Conservation (phyloP, 2,888 invertebrate species). For the Papilio elwesi region DNA sequence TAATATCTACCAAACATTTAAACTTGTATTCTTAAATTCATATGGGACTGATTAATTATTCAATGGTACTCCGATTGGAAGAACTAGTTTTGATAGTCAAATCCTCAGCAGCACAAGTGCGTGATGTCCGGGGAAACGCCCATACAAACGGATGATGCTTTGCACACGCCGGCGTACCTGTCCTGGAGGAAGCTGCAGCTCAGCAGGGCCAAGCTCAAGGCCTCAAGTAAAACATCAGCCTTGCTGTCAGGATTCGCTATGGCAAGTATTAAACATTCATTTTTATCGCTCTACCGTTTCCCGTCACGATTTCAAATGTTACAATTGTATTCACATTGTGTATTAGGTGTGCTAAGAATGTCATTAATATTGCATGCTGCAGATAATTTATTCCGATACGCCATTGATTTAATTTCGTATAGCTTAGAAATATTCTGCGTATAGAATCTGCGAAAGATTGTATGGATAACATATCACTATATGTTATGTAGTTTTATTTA, state of each 20-base stretch:
- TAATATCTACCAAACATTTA: too few relatives aligned
- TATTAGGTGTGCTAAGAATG: conserved; percentile 5
- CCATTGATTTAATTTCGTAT: conserved; percentile 17
- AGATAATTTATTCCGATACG: neutral
- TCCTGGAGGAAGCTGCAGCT: conserved; percentile 96
- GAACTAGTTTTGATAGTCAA: neutral
- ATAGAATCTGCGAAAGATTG: neutral
- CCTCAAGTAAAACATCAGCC: conserved; percentile 98
- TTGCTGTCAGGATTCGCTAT: conserved; percentile 98
- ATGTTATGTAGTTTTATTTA: too few relatives aligned
- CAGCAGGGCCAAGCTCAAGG: conserved; percentile 98
- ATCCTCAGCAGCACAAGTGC: conserved; percentile 66
- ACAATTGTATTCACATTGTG: conserved; percentile 11
- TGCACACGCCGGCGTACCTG: conserved; percentile 92
- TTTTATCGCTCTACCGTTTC: conserved; percentile 10
- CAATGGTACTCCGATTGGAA: too few relatives aligned
- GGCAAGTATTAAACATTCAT: conserved; percentile 83
- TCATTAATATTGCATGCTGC: neutral
- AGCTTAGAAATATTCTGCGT: conserved; percentile 1
- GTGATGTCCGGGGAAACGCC: conserved; percentile 83
- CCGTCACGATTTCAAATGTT: conserved; percentile 23
- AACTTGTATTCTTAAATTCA: too few relatives aligned
- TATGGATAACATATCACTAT: too few relatives aligned
- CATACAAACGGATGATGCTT: conserved; percentile 90
- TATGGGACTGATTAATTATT: too few relatives aligned